Base-by-base conservation (phyloP, 2,113 vertebrate species). In the Psilopsiagon aymara region DNA sequence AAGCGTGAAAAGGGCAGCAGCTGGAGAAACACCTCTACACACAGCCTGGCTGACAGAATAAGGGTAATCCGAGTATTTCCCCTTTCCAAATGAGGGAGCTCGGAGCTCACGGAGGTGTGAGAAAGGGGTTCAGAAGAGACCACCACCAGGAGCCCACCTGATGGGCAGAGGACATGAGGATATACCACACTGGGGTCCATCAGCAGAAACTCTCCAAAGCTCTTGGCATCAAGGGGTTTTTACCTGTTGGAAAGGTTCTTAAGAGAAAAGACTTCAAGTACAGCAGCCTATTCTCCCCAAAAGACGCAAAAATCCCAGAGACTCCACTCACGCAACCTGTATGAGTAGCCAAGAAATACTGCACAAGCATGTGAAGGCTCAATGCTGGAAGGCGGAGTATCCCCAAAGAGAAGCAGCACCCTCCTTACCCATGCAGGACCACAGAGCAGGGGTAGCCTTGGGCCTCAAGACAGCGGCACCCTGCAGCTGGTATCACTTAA, bases 371-470 rank as follows among this genome's bases (percentile, higher is more conserved):
- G 18, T 3, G 37, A 86, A 92, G 73, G 33, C 25, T 94, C 69
- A 60, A 0, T 0, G 0, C 23, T 33, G 66, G 60, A 63, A 92
- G 33, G 51, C 47, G 35, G 2, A 74, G 66, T 60, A 52, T 5
- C 7, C 37, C 21, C 28, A 46, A 64, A 44, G 37, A 24, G 31
- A 82, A 31, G 6, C 43, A 25, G 35, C 3, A 0, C 1, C 4
- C 25, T 82, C 13, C 55, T 52, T 78, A 78, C 67, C 31, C 1
- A 10, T 5, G 31, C 33, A 55, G 47, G 46, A 29, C 35, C 52
- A 55, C 0, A 0, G 1, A 79, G 41, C 14, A 70, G 51, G 18
- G 15, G 6, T 53, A 59, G 66, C 11, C 1, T 0, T 60, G n/a
- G 43, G 59, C 33, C 9, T 94, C 29, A 28, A 17, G 31, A 64